phyloP scores from a whole-genome alignment of 2,797 vertebrate species.

The Scleropages formosus region DNA sequence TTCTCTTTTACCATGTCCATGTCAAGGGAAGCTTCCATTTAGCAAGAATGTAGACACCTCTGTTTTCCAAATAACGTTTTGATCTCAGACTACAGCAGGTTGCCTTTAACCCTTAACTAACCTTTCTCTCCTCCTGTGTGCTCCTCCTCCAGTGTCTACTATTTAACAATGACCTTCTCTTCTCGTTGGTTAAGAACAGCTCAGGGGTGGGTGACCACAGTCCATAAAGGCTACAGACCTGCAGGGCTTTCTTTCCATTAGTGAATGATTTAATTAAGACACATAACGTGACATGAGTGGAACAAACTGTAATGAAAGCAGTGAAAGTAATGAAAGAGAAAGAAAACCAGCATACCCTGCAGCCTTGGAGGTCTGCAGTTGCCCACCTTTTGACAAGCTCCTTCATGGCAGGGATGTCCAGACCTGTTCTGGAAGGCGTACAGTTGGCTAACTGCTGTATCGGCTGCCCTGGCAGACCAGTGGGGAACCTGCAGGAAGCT shows the following conservation, averaged over 20 bases:
- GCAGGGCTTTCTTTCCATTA: neutral
- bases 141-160: slow-evolving; percentile 33
- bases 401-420: slow-evolving; percentile 9
- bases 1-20: slow-evolving; percentile 16
- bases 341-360: neutral
- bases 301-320: too few species aligned
- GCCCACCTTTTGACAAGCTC: slow-evolving; percentile 2
- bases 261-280: neutral
- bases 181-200: slow-evolving; percentile 31
- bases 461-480: neutral
- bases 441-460: too few species aligned
- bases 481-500: neutral
- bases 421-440: slow-evolving; percentile 1
- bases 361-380: slow-evolving; percentile 13
- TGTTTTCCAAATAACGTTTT: slow-evolving; percentile 36
- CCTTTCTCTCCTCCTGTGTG: slow-evolving; percentile 42
- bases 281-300: neutral
- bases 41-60: slow-evolving; percentile 38
- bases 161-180: slow-evolving; percentile 47
- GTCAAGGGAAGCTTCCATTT: slow-evolving; percentile 31
- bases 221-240: neutral
- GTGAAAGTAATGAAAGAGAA: neutral
- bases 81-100: slow-evolving; percentile 36
- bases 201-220: neutral
- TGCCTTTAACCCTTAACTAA: slow-evolving; percentile 42